These are phyloP conservation scores for Colletes gigas DNA, from an alignment of 1,140 invertebrate species.

Conservation along the genomic window DNA sequence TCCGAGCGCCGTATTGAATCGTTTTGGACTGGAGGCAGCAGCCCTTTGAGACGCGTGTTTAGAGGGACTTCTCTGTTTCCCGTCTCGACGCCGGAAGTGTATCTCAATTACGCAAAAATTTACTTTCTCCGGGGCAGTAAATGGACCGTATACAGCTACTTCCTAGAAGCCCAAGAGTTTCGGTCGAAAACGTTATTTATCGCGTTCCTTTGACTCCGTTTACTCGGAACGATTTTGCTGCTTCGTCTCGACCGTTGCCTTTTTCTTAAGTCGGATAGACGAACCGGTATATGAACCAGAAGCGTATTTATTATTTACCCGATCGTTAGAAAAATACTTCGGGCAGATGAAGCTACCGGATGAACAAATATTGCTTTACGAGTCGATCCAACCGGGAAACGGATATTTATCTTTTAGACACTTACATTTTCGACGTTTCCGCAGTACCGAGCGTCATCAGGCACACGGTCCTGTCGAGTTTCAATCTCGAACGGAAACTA, in stretches of 20 bases:
- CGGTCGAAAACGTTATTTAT: background rate
- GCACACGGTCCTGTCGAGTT: background rate
- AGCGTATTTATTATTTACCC: constrained; percentile 26
- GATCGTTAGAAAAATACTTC: constrained; percentile 6
- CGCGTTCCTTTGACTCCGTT: too few species aligned
- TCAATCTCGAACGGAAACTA: background rate
- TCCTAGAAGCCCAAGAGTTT: too few species aligned
- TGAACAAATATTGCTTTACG: constrained; percentile 6
- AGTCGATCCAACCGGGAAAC: background rate
- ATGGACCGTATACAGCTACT: background rate
- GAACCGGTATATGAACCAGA: background rate
- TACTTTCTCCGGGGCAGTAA: background rate
- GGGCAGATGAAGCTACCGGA: background rate
- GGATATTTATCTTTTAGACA: constrained; percentile 29
- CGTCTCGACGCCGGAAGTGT: background rate
- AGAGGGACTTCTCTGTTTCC: background rate
- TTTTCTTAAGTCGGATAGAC: background rate
- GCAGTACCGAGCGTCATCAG: background rate
- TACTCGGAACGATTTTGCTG: too few species aligned
- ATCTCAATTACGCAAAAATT: background rate
- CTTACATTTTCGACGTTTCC: background rate
- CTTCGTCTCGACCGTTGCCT: background rate
- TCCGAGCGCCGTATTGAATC: constrained; percentile 3
- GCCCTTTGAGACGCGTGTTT: background rate
- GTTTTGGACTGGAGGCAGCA: background rate